Base-by-base conservation (phyloP, 2,797 vertebrate species). In the Amphiprion clarkii region DNA sequence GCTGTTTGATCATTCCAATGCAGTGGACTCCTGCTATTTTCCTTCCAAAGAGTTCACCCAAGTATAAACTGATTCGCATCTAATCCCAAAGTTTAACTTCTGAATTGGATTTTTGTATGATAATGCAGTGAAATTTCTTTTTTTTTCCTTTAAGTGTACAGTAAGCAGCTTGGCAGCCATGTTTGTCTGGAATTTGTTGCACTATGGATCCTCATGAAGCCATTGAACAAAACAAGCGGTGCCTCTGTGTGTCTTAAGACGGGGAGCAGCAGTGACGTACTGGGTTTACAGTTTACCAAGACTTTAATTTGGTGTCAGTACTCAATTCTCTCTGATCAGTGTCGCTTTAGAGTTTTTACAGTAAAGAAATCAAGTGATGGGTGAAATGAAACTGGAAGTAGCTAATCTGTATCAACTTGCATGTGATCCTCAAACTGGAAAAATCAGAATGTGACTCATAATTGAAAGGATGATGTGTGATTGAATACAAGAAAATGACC, bases 151-250 rank as follows among this genome's bases (percentile, higher is more conserved):
- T 62, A 70, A 71, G 33, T 85, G 64, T 78, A 81, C 53, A 81
- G 66, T 76, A 64, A 83, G 74, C 54, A 84, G 74, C 81, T 88
- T 67, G 16, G 44, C 69, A 63, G 76, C 81, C 78, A 70, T 75
- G 64, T 86, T 81, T 81, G 78, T 84, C 70, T 89, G 81, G 73
- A 71, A 72, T 78, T 46, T 80, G 79, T 93, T 93, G 91, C 90
- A 94, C 92, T 93, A 87, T 85, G 59, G 74, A 88, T 87, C 78
- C 79, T 90, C 76, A 73, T 74, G 76, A 93, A 93, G 92, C 92
- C 91, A 93, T 89, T 58, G 90, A 94, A 92, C 91, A 93, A 94
- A 91, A 78, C 52, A 55, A 84, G 78, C 42, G 17, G 86, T 88
- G 87, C 88, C 86, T 88, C 62, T 55, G 58, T 76, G 69, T 73